Evolutionary conservation across 2,797 vertebrate genomes (phyloP), one percentile per base, ranked within the genome.

Genomic region (Gambusia yucatana): DNA sequence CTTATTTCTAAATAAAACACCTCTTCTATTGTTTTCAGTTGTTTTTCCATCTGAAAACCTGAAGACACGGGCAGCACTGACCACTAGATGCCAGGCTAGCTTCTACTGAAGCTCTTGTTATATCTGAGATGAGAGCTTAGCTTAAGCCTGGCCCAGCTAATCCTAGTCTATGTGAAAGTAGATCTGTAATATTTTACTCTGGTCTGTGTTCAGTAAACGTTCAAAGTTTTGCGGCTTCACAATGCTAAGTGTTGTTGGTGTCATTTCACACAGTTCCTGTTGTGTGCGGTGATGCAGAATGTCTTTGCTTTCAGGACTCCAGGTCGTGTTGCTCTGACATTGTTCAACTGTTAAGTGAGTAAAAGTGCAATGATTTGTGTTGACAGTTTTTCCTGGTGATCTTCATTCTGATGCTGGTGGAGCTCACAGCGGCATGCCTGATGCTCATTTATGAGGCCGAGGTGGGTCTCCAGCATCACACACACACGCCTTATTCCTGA

Each of bases 341-440:
- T 39, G 33, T 41, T 61, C 50, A 52, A 6, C 30, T 3, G 36
- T 72, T 50, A 57, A 36, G 52, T 47, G 17, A 76, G 22, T 41
- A 43, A 44, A 79, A 76, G 7, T 46, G 9, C 6, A 52, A 59
- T 63, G 9, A 61, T 61, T n/a, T 72, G 1, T 75, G 46, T 72
- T 43, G 11, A 25, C 93, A 96, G 96, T 96, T 96, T 67, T 96
- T 96, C 91, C 72, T 94, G 78, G 47, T 97, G 81, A 86, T 97
- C 72, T 95, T 97, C 82, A 0, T 95, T 1, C 86, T 97, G 88
- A 95, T 97, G 95, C 71, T 96, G 89, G 84, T 88, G 70, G 94
- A 96, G 89, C 87, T 96, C 84, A 55, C 81, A 0, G 77, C 57
- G 1, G 95, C 96, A 0, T 95, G 95, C 59, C 0, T 93, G 47